These are phyloP conservation scores for Eudyptes chrysolophus DNA, from an alignment of 2,113 vertebrate species.

Conservation along the genomic window DNA sequence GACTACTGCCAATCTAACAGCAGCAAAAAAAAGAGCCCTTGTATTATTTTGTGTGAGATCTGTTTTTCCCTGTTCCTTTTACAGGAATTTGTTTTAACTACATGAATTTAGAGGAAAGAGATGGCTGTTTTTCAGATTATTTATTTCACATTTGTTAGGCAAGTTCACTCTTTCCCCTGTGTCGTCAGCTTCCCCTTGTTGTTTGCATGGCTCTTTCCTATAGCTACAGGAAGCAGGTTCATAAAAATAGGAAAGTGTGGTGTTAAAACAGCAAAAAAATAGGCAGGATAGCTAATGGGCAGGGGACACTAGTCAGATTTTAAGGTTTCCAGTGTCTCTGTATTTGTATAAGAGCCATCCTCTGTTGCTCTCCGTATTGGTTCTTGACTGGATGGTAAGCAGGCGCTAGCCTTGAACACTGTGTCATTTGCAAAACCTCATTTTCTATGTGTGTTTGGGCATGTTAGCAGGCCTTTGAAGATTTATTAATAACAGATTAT, in stretches of 20 bases:
- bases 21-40: neutral
- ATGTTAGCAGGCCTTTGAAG: conserved; percentile 52
- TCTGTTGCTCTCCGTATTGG: neutral
- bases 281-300: neutral
- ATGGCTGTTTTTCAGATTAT: neutral
- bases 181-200: conserved; percentile 13
- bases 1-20: neutral
- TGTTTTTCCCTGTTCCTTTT: neutral
- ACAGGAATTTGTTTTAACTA: neutral
- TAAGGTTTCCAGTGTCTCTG: neutral
- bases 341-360: neutral
- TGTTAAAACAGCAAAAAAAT: neutral
- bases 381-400: neutral
- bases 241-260: conserved; percentile 31
- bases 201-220: conserved; percentile 12
- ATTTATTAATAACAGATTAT: conserved; percentile 40
- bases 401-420: neutral
- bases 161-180: neutral
- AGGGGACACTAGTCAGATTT: neutral
- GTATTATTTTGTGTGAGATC: neutral
- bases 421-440: conserved; percentile 5
- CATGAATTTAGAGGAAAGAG: neutral
- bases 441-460: conserved; percentile 35
- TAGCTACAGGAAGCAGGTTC: conserved; percentile 20
- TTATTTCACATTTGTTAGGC: neutral